phyloP scores from a whole-genome alignment of 1,140 invertebrate species.

The Aethina tumida region DNA sequence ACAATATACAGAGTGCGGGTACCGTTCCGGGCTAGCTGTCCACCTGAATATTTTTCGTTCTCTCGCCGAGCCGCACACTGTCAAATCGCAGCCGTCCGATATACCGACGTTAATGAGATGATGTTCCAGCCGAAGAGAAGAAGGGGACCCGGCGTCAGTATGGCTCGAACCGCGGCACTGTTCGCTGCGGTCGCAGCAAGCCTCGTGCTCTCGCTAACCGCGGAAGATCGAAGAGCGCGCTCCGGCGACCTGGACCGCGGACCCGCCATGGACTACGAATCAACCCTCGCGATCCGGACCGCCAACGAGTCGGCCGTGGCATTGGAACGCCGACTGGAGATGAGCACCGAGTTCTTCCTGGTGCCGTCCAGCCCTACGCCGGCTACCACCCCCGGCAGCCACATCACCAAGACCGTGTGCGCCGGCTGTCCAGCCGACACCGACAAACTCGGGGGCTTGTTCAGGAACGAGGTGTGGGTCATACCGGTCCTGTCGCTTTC shows the following conservation, averaged over 20 bases:
- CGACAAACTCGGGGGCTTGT: conserved; percentile 33
- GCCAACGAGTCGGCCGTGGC: conserved; percentile 12
- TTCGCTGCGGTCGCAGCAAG: conserved; percentile 22
- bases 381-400: conserved; percentile 26
- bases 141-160: conserved; percentile 20
- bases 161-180: conserved; percentile 28
- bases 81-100: conserved; percentile 8
- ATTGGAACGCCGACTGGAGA: conserved; percentile 45
- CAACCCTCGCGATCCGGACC: neutral
- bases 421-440: conserved; percentile 18
- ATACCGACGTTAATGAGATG: conserved; percentile 15
- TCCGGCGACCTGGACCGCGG: conserved; percentile 25
- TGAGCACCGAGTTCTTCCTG: conserved; percentile 70
- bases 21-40: conserved; percentile 3
- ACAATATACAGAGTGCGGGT: neutral
- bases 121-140: conserved; percentile 13
- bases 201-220: conserved; percentile 18
- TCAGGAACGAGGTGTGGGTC: conserved; percentile 73
- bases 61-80: conserved; percentile 6
- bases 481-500: conserved; percentile 72
- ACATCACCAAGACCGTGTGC: conserved; percentile 22
- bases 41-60: neutral
- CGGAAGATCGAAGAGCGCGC: conserved; percentile 21
- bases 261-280: conserved; percentile 12
- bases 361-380: conserved; percentile 42